Evolutionary conservation across 1,140 invertebrate genomes (phyloP).

Genomic region (Harpegnathos saltator): DNA sequence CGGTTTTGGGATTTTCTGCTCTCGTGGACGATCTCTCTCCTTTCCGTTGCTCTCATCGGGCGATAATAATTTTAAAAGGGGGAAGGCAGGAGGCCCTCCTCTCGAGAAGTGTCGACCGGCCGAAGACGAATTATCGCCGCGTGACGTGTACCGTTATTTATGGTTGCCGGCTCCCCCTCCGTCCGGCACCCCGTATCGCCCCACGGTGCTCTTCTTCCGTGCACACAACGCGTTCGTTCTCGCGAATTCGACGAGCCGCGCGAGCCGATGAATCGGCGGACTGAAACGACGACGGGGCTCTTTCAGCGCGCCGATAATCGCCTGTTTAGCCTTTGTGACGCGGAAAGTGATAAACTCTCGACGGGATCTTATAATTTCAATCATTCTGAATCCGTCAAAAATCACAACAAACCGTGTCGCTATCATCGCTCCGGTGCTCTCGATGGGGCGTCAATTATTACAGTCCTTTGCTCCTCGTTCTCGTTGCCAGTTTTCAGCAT

Average conservation of each 20-base stretch:
- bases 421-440: too few relatives aligned
- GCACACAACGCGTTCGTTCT: slow-evolving; percentile 33
- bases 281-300: slow-evolving; percentile 28
- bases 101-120: slow-evolving; percentile 65
- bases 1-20: slow-evolving; percentile 45
- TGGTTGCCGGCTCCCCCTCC: slow-evolving; percentile 45
- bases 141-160: slow-evolving; percentile 75
- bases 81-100: slow-evolving; percentile 38
- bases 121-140: slow-evolving; percentile 76
- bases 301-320: slow-evolving; percentile 38
- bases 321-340: slow-evolving; percentile 21
- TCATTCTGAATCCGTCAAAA: too few relatives aligned
- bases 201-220: slow-evolving; percentile 35
- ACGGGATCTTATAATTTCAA: too few relatives aligned
- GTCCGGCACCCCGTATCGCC: slow-evolving; percentile 31
- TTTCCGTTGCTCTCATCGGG: slow-evolving; percentile 47
- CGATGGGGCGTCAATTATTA: too few relatives aligned
- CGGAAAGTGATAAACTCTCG: slow-evolving; percentile 29
- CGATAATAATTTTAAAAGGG: slow-evolving; percentile 71
- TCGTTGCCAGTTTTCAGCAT: too few relatives aligned
- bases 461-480: too few relatives aligned
- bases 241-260: slow-evolving; percentile 35
- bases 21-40: slow-evolving; percentile 21
- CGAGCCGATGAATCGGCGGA: slow-evolving; percentile 35
- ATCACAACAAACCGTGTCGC: too few relatives aligned